Conservation (phyloP, 2,797 vertebrate species). For the Xenopus petersii region DNA sequence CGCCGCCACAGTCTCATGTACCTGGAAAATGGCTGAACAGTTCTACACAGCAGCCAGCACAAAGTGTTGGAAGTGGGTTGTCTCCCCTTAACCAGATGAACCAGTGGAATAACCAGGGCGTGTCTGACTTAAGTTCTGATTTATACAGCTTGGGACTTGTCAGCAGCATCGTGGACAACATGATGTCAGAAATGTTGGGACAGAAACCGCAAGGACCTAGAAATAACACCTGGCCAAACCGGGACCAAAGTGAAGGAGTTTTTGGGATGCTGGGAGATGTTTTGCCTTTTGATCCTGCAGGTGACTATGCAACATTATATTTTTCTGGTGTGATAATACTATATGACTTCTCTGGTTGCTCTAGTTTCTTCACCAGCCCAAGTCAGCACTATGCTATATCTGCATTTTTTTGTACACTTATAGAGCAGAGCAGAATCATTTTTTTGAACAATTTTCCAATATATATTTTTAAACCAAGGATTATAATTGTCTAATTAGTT, state of each 20-base stretch:
- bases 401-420: too few relatives aligned
- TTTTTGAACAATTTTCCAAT: too few relatives aligned
- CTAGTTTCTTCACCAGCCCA: too few relatives aligned
- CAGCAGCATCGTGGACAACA: constrained; percentile 96
- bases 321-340: too few relatives aligned
- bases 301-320: constrained; percentile 60
- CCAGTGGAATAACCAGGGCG: constrained; percentile 84
- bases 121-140: constrained; percentile 91
- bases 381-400: too few relatives aligned
- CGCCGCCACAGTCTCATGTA: constrained; percentile 68
- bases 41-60: constrained; percentile 74
- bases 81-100: constrained; percentile 81
- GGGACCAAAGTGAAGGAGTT: constrained; percentile 90
- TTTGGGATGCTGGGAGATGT: constrained; percentile 86
- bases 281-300: constrained; percentile 95
- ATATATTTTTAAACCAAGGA: too few relatives aligned
- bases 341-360: too few relatives aligned
- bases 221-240: constrained; percentile 98
- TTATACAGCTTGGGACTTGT: constrained; percentile 94
- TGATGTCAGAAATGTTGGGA: constrained; percentile 94
- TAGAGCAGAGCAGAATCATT: too few relatives aligned
- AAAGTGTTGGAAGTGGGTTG: constrained; percentile 75
- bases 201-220: constrained; percentile 94
- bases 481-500: too few relatives aligned
- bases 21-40: constrained; percentile 84